Evolutionary conservation across 2,797 vertebrate species (phyloP).

Genomic region (Pachyuromys duprasi): DNA sequence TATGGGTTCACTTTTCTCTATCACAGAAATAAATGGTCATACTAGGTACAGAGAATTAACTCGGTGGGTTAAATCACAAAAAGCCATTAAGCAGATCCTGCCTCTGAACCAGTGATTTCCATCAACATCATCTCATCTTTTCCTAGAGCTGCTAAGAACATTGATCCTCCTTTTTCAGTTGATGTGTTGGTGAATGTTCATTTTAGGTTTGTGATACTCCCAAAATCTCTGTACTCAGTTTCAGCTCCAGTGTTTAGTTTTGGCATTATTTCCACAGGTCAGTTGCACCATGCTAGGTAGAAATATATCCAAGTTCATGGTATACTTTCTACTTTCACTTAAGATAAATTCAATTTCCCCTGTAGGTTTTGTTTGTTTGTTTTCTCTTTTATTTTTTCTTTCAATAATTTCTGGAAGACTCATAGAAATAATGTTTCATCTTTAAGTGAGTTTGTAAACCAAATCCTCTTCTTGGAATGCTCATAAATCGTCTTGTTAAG

Average conservation of each 20-base stretch:
- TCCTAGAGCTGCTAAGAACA: background rate
- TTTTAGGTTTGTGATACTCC: background rate
- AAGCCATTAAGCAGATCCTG: background rate
- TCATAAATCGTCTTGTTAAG: background rate
- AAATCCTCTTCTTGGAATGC: background rate
- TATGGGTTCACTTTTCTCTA: background rate
- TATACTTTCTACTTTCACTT: background rate
- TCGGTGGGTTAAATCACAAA: background rate
- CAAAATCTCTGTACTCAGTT: background rate
- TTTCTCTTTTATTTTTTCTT: background rate
- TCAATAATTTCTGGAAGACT: background rate
- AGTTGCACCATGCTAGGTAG: background rate
- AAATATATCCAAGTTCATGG: background rate
- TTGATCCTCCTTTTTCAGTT: background rate
- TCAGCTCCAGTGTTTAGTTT: background rate
- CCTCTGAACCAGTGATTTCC: background rate
- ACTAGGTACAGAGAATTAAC: background rate
- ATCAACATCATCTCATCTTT: background rate
- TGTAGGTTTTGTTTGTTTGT: background rate
- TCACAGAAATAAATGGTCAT: background rate
- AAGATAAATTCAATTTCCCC: background rate
- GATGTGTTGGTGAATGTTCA: background rate
- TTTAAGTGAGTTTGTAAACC: slow-evolving; percentile 25
- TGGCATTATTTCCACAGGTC: rapidly evolving
- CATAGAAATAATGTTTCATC: background rate